These are phyloP conservation scores for Druon quercuslanigerum DNA, from an alignment of 1,140 invertebrate species.

Conservation along the genomic window DNA sequence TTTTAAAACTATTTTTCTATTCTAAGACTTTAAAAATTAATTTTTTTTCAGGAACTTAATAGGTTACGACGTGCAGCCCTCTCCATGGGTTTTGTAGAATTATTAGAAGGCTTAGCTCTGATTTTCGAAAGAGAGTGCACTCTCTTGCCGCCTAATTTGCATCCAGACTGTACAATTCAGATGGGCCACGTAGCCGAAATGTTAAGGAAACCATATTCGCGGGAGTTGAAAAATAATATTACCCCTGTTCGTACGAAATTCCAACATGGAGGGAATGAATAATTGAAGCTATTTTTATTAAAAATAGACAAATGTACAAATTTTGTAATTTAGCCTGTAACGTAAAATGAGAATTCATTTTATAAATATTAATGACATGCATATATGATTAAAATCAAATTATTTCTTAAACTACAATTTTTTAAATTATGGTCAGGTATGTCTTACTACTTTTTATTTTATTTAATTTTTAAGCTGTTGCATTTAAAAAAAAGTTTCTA, in stretches of 20 bases:
- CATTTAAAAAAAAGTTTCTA: too few relatives aligned
- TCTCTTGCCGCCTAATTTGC: constrained; percentile 84
- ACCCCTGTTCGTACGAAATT: constrained; percentile 82
- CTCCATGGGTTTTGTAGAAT: constrained; percentile 90
- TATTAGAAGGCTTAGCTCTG: constrained; percentile 84
- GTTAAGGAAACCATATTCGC: constrained; percentile 79
- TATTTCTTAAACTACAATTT: too few relatives aligned
- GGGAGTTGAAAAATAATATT: constrained; percentile 81
- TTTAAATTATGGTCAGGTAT: too few relatives aligned
- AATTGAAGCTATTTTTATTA: constrained; percentile 30
- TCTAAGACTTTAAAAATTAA: constrained; percentile 35
- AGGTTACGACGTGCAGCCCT: constrained; percentile 91
- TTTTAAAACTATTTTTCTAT: too few relatives aligned
- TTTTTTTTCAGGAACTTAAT: constrained; percentile 87
- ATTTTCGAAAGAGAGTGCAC: constrained; percentile 94
- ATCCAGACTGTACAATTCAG: constrained; percentile 92
- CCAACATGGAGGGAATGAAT: constrained; percentile 53
- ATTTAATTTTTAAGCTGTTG: too few relatives aligned
- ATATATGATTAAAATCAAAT: too few relatives aligned
- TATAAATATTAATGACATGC: neutral
- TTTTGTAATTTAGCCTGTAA: neutral
- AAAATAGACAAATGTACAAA: constrained; percentile 32
- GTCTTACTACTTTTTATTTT: too few relatives aligned
- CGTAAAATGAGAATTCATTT: neutral
- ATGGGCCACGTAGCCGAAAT: constrained; percentile 90